Evolutionary conservation across 2,113 vertebrate genomes (phyloP).

Genomic region (Hypanus sabinus): DNA sequence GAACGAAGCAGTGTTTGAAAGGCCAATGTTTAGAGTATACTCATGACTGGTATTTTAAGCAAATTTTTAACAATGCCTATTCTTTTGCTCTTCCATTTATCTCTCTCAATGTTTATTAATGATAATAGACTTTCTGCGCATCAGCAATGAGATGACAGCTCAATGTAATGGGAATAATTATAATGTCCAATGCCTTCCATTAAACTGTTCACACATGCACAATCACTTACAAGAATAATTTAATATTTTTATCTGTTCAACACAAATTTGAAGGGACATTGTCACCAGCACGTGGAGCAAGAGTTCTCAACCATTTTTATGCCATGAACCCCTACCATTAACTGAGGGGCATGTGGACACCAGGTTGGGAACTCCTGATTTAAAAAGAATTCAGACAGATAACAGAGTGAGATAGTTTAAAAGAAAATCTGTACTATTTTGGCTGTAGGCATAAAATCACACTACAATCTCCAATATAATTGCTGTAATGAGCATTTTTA

Average conservation of each 20-base stretch:
- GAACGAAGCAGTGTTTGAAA: not conserved
- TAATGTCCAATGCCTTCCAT: not conserved
- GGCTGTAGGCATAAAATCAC: not conserved
- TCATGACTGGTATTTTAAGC: too few species aligned
- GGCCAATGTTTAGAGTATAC: not conserved
- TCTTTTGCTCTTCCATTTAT: not conserved
- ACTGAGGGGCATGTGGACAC: too few species aligned
- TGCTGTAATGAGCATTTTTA: not conserved
- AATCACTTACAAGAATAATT: not conserved
- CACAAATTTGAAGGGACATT: not conserved
- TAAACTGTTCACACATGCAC: not conserved
- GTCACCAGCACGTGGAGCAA: not conserved
- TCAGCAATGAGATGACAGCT: not conserved
- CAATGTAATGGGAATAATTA: not conserved
- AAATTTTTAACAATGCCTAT: not conserved
- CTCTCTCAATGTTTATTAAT: not conserved
- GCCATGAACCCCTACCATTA: too few species aligned
- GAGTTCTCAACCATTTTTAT: too few species aligned
- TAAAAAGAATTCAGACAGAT: not conserved
- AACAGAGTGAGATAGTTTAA: not conserved
- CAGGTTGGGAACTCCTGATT: not conserved
- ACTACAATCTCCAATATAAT: not conserved
- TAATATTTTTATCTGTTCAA: not conserved
- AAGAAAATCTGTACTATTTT: not conserved
- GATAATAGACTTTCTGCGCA: not conserved